Base-by-base conservation (phyloP, 1,140 invertebrate species). In the Dolichoris vasculosae region DNA sequence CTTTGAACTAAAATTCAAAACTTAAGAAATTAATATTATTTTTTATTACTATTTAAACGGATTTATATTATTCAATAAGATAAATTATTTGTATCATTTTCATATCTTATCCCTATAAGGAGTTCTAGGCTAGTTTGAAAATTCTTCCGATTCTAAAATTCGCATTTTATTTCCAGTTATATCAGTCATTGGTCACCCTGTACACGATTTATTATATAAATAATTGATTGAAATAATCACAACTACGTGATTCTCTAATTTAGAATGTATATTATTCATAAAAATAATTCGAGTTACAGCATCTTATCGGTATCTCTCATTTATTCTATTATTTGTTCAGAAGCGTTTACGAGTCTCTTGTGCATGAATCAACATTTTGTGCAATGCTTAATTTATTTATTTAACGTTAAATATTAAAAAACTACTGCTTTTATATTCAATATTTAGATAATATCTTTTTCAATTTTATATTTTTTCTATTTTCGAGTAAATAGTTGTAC, bases 141-240 rank as follows among this genome's bases (percentile, higher is more conserved):
- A 8, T 73, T 43, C 23, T n/a, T 43, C 23, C 43, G 20, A 73
- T n/a, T 73, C 38, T 71, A 20, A 40, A 71, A 69, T n/a, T 38
- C n/a, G 59, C 4, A 64, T 6, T 6, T 64, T 2, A 64, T 64
- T 20, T 64, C 30, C 30, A 69, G 32, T 35, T 38, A 73, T 32
- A 4, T 73, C 20, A 73, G 38, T 73, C 17, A 73, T 43, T 73
- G 69, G 38, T 73, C 69, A 73, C 69, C 69, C 69, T 73, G 69
- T n/a, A 73, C 20, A 73, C 43, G 38, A 40, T n/a, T 73, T n/a
- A 73, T 73, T 9, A n/a, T 43, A 43, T 26, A 73, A 43, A 71
- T 40, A 43, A 20, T 20, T 38, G 13, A 3, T 71, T 71, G 0
- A 71, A 23, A 71, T 2, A 71, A 73, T 15, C 38, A 43, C 1